These are phyloP conservation scores for Flexamia atlantica DNA, from an alignment of 2,888 invertebrate genomes.

Conservation along the genomic window DNA sequence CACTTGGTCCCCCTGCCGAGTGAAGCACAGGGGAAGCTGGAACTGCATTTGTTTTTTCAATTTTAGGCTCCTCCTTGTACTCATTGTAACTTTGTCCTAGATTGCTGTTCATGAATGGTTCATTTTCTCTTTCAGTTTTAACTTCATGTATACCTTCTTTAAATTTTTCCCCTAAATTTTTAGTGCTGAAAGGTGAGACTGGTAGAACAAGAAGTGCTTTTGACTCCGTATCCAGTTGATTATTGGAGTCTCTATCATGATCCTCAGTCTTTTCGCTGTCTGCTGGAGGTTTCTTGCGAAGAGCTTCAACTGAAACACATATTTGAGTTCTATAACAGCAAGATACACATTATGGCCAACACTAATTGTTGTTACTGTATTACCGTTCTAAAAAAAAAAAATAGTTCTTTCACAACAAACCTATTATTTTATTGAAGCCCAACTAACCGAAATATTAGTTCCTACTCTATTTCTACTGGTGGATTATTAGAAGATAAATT, in stretches of 20 bases:
- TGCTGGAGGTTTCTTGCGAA: not conserved
- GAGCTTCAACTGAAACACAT: conserved; percentile 16
- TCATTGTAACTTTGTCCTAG: not conserved
- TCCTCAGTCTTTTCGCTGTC: not conserved
- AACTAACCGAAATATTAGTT: too few species aligned
- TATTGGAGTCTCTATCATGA: not conserved
- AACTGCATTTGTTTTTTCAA: not conserved
- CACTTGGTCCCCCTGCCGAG: not conserved
- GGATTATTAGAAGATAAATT: too few species aligned
- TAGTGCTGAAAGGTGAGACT: conserved; percentile 1
- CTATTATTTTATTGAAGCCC: too few species aligned
- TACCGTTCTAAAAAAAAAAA: too few species aligned
- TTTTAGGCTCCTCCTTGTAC: not conserved
- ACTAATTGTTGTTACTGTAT: too few species aligned
- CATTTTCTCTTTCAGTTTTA: not conserved
- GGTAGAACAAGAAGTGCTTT: not conserved
- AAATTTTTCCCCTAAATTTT: not conserved
- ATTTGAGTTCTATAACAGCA: too few species aligned
- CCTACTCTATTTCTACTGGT: too few species aligned
- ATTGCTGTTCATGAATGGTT: not conserved
- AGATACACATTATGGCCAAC: too few species aligned
- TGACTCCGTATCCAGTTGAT: not conserved
- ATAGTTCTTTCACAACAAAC: too few species aligned
- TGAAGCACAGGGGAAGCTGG: not conserved
- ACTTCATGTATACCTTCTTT: not conserved